Evolutionary conservation across 2,888 invertebrate species (phyloP).

Genomic region (Zootermopsis nevadensis): DNA sequence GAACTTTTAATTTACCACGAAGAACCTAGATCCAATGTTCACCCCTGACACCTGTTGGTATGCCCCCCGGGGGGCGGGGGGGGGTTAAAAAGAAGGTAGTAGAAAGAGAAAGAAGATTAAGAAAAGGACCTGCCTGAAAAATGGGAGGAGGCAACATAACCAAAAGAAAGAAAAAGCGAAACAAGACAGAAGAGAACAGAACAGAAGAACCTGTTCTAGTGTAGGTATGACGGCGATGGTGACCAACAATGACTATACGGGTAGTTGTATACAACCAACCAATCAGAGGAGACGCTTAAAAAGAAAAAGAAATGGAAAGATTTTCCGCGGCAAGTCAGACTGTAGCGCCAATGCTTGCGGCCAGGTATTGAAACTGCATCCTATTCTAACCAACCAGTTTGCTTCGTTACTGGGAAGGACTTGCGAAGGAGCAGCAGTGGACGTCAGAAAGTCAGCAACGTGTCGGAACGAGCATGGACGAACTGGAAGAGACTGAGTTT

Average conservation of each 20-base stretch:
- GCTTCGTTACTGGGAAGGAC: conserved; percentile 23
- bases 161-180: conserved; percentile 26
- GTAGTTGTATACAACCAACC: conserved; percentile 36
- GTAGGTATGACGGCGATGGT: neutral
- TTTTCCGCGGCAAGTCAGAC: conserved; percentile 15
- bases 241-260: conserved; percentile 25
- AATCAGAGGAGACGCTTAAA: neutral
- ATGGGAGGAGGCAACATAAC: conserved; percentile 27
- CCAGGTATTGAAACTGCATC: conserved; percentile 28
- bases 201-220: conserved; percentile 27
- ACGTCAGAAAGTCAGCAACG: neutral
- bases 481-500: neutral
- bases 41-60: conserved; percentile 31
- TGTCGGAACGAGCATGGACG: conserved; percentile 22
- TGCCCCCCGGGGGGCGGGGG: conserved; percentile 25
- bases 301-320: conserved; percentile 7
- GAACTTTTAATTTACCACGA: neutral
- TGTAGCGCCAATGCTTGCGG: conserved; percentile 22
- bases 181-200: conserved; percentile 27
- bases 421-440: neutral
- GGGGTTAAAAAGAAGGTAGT: conserved; percentile 17
- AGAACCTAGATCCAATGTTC: conserved; percentile 36
- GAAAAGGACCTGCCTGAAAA: conserved; percentile 34
- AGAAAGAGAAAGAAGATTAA: conserved; percentile 23
- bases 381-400: conserved; percentile 24